phyloP scores from a whole-genome alignment of 1,140 invertebrate genomes.

The Berghia stephanieae region DNA sequence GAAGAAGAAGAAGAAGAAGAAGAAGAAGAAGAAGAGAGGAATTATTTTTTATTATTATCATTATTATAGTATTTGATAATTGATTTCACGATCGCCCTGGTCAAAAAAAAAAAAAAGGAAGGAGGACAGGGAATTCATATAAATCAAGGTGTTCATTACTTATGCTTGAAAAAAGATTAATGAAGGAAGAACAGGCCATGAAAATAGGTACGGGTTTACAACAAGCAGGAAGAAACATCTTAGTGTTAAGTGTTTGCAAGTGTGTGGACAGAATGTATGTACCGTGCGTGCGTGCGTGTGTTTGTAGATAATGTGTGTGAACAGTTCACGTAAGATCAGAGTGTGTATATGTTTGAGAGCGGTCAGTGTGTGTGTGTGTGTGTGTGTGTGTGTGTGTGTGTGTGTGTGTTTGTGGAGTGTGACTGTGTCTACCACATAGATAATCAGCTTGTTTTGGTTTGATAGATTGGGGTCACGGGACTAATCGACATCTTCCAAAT shows the following conservation, averaged over 20 bases:
- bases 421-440: background rate
- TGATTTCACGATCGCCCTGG: too few species aligned
- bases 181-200: background rate
- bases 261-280: background rate
- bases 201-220: background rate
- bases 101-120: background rate
- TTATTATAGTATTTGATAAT: too few species aligned
- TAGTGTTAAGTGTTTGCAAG: background rate
- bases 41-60: too few species aligned
- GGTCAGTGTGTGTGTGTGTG: background rate
- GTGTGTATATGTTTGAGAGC: background rate
- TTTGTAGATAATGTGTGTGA: too few species aligned
- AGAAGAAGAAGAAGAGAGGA: background rate
- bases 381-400: background rate
- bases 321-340: background rate
- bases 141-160: too few species aligned
- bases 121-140: background rate
- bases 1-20: background rate
- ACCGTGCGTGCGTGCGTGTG: too few species aligned
- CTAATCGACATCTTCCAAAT: background rate
- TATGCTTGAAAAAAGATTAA: background rate
- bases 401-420: background rate
- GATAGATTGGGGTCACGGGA: background rate
- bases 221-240: background rate
- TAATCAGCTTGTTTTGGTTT: too few species aligned